phyloP scores from a whole-genome alignment of 2,113 vertebrate genomes.

The Zosterops pallidus region DNA sequence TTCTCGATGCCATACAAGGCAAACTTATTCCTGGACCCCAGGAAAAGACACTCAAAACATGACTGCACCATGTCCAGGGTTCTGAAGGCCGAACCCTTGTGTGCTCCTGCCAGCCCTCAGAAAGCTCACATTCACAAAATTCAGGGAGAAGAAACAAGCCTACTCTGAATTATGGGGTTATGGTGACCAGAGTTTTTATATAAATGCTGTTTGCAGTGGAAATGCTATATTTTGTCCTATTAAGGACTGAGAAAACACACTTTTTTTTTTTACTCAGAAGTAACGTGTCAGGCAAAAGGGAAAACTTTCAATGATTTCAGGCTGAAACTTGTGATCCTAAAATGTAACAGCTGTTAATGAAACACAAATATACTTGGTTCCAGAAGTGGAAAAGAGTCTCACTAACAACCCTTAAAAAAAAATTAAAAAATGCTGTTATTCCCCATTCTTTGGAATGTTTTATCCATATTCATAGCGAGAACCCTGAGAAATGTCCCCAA shows the following conservation, averaged over 20 bases:
- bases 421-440: background rate
- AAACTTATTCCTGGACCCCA: slow-evolving; percentile 37
- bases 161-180: slow-evolving; percentile 68
- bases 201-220: background rate
- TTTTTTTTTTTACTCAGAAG: background rate
- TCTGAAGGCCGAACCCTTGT: slow-evolving; percentile 44
- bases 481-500: background rate
- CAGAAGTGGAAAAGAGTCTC: background rate
- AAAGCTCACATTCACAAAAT: slow-evolving; percentile 47
- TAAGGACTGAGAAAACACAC: background rate
- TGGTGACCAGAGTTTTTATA: slow-evolving; percentile 58
- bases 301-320: background rate
- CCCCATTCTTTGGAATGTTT: background rate
- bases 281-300: background rate
- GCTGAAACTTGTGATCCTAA: background rate
- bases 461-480: slow-evolving; percentile 6
- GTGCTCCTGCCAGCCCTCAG: slow-evolving; percentile 53
- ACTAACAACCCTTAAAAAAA: background rate
- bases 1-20: slow-evolving; percentile 65
- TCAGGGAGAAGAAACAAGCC: slow-evolving; percentile 54
- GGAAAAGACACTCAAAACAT: background rate
- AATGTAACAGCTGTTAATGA: background rate
- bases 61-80: background rate
- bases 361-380: background rate
- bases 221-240: slow-evolving; percentile 14